Evolutionary conservation across 1,140 invertebrate genomes (phyloP).

Genomic region (Vanessa tameamea): DNA sequence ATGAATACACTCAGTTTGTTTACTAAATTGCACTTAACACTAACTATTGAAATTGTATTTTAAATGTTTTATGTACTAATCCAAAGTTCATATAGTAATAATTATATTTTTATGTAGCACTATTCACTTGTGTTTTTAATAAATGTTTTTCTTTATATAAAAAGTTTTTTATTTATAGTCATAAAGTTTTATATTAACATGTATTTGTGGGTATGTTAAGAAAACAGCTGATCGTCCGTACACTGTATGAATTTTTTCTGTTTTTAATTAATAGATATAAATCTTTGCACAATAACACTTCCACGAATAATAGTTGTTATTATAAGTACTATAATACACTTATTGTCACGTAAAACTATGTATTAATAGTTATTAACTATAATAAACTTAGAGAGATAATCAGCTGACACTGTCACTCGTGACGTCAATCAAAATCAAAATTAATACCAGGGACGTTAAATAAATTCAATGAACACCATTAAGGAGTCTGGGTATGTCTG

Average conservation of each 20-base stretch:
- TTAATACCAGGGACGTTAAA: too few species aligned
- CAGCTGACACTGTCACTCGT: too few species aligned
- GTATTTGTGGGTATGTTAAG: neutral
- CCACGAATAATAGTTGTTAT: too few species aligned
- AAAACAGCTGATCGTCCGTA: too few species aligned
- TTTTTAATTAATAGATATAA: too few species aligned
- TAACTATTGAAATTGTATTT: conserved; percentile 15
- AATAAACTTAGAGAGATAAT: too few species aligned
- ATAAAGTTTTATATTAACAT: conserved; percentile 3
- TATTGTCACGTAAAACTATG: too few species aligned
- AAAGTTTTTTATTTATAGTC: conserved; percentile 10
- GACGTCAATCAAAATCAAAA: too few species aligned
- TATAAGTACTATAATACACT: too few species aligned
- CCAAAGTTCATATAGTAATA: conserved; percentile 2
- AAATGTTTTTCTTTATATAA: conserved; percentile 14
- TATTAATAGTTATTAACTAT: too few species aligned
- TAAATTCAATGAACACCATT: neutral
- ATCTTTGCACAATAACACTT: too few species aligned
- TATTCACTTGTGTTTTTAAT: conserved; percentile 7
- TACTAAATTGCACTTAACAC: conserved; percentile 14
- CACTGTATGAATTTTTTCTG: too few species aligned
- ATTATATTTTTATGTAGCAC: conserved; percentile 13
- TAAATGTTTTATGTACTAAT: conserved; percentile 13
- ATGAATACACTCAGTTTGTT: conserved; percentile 6
- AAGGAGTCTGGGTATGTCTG: neutral